Conservation (phyloP, 2,888 invertebrate species). For the Chymomyza amoena region DNA sequence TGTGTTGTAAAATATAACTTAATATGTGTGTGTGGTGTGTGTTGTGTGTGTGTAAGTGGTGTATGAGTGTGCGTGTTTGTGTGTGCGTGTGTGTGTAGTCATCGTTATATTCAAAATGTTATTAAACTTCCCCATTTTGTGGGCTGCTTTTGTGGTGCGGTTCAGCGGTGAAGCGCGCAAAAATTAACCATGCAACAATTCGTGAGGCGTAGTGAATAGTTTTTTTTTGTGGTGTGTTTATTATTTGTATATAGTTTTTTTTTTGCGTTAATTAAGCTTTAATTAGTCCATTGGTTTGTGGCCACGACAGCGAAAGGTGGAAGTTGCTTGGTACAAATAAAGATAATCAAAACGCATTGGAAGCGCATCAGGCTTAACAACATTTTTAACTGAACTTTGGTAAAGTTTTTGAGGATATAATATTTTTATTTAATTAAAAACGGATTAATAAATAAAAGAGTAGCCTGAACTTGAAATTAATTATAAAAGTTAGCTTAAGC, state of each 20-base stretch:
- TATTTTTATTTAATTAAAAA: neutral
- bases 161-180: constrained; percentile 23
- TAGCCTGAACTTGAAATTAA: neutral
- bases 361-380: neutral
- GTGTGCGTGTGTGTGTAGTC: constrained; percentile 19
- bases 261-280: constrained; percentile 62
- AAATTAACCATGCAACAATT: constrained; percentile 44
- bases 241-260: constrained; percentile 25
- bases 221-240: constrained; percentile 22
- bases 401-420: neutral
- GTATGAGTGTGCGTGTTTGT: constrained; percentile 21
- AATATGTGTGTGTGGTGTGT: constrained; percentile 32
- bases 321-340: constrained; percentile 45
- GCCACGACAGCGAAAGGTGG: constrained; percentile 68
- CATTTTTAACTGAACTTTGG: neutral
- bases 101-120: constrained; percentile 65
- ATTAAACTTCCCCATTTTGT: constrained; percentile 67
- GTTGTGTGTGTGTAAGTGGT: constrained; percentile 6
- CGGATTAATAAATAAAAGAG: neutral
- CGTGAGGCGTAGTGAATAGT: constrained; percentile 18
- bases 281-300: constrained; percentile 59
- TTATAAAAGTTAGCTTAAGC: neutral
- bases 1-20: constrained; percentile 21
- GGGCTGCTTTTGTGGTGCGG: constrained; percentile 26
- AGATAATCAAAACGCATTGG: neutral